These are phyloP conservation scores for Euura lappo DNA, from an alignment of 1,140 invertebrate genomes.

Conservation along the genomic window DNA sequence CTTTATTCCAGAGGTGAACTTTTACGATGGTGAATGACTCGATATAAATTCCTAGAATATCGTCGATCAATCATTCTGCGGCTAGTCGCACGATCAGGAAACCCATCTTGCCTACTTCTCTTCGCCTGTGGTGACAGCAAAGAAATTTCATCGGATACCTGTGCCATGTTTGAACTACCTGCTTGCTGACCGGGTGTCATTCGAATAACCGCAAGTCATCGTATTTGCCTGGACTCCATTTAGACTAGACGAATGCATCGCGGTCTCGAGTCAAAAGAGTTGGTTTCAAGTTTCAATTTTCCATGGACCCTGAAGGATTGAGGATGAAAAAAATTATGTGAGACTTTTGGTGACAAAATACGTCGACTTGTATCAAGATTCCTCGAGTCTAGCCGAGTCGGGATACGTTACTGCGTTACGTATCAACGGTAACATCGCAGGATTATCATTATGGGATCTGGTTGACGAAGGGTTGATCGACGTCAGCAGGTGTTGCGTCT, in stretches of 20 bases:
- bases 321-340: not conserved
- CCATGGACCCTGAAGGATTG: not conserved
- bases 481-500: not conserved
- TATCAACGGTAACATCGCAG: not conserved
- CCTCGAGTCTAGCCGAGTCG: not conserved
- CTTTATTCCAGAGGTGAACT: not conserved
- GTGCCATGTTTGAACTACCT: conserved; percentile 4
- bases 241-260: not conserved
- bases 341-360: not conserved
- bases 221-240: not conserved
- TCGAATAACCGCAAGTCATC: conserved; percentile 2
- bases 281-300: not conserved
- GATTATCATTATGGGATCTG: not conserved
- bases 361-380: not conserved
- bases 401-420: not conserved
- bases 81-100: not conserved
- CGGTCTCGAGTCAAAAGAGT: not conserved
- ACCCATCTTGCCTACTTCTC: not conserved
- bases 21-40: not conserved
- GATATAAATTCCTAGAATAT: not conserved
- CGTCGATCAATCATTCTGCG: not conserved
- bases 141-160: not conserved
- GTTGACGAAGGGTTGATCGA: not conserved
- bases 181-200: not conserved
- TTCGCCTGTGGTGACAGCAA: not conserved